phyloP scores from a whole-genome alignment of 2,888 invertebrate genomes.

The Caenorhabditis sp. region DNA sequence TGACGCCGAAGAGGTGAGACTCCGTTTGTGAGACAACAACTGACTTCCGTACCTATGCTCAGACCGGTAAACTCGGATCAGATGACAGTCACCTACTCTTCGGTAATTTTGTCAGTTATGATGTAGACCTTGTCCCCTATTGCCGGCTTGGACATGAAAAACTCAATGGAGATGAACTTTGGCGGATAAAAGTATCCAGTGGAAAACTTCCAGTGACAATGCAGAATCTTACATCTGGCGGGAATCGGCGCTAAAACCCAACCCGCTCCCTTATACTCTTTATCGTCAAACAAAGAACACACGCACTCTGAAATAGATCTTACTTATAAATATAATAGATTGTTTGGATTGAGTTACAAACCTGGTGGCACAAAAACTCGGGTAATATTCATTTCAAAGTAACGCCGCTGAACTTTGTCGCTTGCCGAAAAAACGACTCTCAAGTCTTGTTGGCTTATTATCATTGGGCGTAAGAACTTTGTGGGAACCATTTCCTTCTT shows the following conservation, averaged over 20 bases:
- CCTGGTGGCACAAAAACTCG: not conserved
- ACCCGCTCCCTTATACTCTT: not conserved
- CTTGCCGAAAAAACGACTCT: not conserved
- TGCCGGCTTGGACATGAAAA: not conserved
- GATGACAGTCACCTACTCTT: conserved; percentile 13
- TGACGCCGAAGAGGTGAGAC: conserved; percentile 4
- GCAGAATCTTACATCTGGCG: conserved; percentile 3
- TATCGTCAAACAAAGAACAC: conserved; percentile 2
- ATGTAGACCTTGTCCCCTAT: conserved; percentile 7
- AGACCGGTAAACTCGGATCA: not conserved
- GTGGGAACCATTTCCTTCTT: not conserved
- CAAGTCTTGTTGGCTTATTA: conserved; percentile 6
- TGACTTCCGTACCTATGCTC: not conserved
- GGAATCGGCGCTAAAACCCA: conserved; percentile 2
- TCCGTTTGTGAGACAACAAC: not conserved
- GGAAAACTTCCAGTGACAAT: conserved; percentile 46
- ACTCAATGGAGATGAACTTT: conserved; percentile 8
- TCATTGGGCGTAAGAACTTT: conserved; percentile 5
- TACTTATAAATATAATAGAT: not conserved
- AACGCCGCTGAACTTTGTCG: not conserved
- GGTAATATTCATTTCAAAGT: conserved; percentile 13
- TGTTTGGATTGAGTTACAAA: not conserved
- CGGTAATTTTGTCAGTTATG: not conserved
- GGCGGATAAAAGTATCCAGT: not conserved
- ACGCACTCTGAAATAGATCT: conserved; percentile 24